phyloP scores from a whole-genome alignment of 2,113 vertebrate species.

The Oryzias melastigma region DNA sequence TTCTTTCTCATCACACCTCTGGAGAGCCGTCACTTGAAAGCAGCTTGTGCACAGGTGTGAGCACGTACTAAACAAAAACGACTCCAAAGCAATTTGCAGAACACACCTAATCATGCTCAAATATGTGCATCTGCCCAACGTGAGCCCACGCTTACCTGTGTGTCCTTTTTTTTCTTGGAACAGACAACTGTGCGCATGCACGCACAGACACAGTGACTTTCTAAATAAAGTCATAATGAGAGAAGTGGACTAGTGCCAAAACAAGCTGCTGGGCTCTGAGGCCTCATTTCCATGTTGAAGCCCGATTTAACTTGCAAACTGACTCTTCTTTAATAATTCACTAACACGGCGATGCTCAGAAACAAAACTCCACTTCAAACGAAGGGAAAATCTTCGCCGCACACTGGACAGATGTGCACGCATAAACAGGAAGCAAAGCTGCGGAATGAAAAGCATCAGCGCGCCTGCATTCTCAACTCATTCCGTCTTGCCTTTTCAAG shows the following conservation, averaged over 20 bases:
- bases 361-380: constrained; percentile 53
- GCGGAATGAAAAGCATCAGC: constrained; percentile 13
- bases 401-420: constrained; percentile 17
- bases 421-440: background rate
- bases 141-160: constrained; percentile 22
- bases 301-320: constrained; percentile 64
- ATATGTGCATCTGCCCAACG: constrained; percentile 50
- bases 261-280: constrained; percentile 64
- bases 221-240: constrained; percentile 54
- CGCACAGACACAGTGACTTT: constrained; percentile 5
- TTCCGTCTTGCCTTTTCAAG: constrained; percentile 48
- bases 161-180: constrained; percentile 13
- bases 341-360: constrained; percentile 48
- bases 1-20: constrained; percentile 41
- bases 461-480: constrained; percentile 10
- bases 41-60: background rate
- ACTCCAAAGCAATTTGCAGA: constrained; percentile 45
- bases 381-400: constrained; percentile 7
- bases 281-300: constrained; percentile 68
- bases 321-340: constrained; percentile 69
- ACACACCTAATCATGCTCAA: constrained; percentile 33
- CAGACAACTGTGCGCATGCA: background rate
- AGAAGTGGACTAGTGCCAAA: constrained; percentile 62
- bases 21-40: constrained; percentile 28
- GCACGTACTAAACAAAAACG: constrained; percentile 28